Evolutionary conservation across 2,888 invertebrate species (phyloP), one percentile per base, ranked within the genome.

Genomic region (Gibbula magus): DNA sequence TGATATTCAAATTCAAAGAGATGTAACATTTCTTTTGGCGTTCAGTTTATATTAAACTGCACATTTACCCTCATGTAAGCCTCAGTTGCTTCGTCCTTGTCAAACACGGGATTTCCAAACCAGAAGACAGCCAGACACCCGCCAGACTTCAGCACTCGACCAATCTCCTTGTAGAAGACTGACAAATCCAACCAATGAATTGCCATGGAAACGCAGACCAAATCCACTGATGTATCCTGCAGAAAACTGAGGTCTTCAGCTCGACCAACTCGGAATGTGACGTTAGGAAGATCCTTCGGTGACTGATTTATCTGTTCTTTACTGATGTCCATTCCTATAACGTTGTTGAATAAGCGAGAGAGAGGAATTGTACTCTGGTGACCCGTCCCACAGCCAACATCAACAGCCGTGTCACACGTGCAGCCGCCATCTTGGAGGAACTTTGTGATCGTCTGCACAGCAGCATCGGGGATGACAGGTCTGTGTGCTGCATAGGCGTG

Each of bases 381-480:
- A 10, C 94, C 94, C 16, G 91, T 88, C 3, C 94, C 94, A 86
- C 93, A 94, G 3, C 93, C 94, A 7, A 94, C 92, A 86, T 94
- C 94, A 8, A 92, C 85, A 3, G 93, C 93, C 3, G 4, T 61
- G 61, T 61, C 29, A 29, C 10, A 61, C 22, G 10, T 29, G 29
- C 61, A 29, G 29, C 61, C 61, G 29, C 61, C 61, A 61, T 61
- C 61, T 61, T 61, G 61, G 29, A 61, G 16, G 29, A 29, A 61
- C 22, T 29, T 13, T 1, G 29, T 29, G 8, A 61, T 61, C 16
- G 25, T 13, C 2, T 61, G 29, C 3, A 61, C 61, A 29, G 25
- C 8, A 3, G 4, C 25, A 20, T 22, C 0, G 1, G 61, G 13
- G n/a, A 61, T 25, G 1, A 18, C 29, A 16, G 13, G 25, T 8